Evolutionary conservation across 1,140 invertebrate genomes (phyloP).

Genomic region (Rhopalosiphum padi): DNA sequence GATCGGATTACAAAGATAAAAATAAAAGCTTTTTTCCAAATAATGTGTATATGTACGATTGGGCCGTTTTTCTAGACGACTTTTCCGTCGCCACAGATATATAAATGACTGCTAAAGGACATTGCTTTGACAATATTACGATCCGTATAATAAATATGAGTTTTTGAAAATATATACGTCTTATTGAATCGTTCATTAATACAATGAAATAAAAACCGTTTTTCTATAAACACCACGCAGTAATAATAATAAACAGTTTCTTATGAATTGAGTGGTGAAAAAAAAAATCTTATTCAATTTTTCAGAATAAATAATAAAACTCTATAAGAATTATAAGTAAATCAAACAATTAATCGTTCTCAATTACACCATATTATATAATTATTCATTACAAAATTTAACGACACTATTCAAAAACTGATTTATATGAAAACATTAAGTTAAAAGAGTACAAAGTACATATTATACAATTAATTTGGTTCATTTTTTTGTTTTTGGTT

Average conservation of each 20-base stretch:
- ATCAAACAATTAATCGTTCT: neutral
- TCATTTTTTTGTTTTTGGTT: too few species aligned
- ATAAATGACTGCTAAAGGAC: neutral
- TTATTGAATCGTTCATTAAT: slow-evolving; percentile 37
- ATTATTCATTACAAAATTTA: neutral
- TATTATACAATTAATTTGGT: too few species aligned
- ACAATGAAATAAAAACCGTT: slow-evolving; percentile 8
- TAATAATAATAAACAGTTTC: neutral
- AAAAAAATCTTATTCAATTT: neutral
- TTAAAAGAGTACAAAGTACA: neutral
- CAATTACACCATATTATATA: neutral
- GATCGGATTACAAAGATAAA: slow-evolving; percentile 44
- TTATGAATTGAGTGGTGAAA: neutral
- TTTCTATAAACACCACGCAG: neutral
- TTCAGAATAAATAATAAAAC: too few species aligned
- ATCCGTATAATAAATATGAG: slow-evolving; percentile 25
- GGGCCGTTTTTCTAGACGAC: slow-evolving; percentile 22
- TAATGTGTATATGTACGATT: slow-evolving; percentile 11
- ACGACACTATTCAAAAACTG: too few species aligned
- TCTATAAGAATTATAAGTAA: neutral
- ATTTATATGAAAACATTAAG: too few species aligned
- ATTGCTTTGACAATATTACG: slow-evolving; percentile 9
- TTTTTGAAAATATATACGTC: neutral
- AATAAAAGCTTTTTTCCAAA: slow-evolving; percentile 48
- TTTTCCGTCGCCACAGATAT: neutral